A percentile compares a stretch with the other conserved stretches of the same genome.
These are phyloP conservation scores for Oostethus manadensis DNA, from an alignment of 2,113 vertebrate species.

Conservation along the genomic window DNA sequence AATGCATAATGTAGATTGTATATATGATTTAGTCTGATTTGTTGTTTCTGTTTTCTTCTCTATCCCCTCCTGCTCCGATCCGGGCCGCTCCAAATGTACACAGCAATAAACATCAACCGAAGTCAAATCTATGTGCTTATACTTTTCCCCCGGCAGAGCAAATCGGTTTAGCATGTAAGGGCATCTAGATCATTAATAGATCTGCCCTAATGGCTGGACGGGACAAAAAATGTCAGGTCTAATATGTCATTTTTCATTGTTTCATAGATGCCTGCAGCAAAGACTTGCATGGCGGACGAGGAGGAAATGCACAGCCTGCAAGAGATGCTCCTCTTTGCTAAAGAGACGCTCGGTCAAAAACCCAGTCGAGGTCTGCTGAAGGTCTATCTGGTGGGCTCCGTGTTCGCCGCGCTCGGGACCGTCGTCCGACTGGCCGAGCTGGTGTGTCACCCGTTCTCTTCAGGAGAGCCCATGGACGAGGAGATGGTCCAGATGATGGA, in stretches of 20 bases:
- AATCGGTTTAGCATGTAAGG: too few species aligned
- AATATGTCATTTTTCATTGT: background rate
- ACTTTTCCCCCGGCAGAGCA: too few species aligned
- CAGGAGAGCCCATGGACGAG: constrained; percentile 44
- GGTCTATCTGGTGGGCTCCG: constrained; percentile 81
- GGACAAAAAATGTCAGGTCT: too few species aligned
- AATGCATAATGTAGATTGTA: too few species aligned
- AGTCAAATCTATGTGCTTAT: too few species aligned
- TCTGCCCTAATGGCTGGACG: too few species aligned
- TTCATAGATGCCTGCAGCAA: background rate
- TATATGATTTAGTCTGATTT: too few species aligned
- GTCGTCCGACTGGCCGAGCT: constrained; percentile 79
- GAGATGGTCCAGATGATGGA: constrained; percentile 38
- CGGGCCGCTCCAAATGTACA: too few species aligned
- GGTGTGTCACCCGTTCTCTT: constrained; percentile 74
- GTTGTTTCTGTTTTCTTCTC: too few species aligned
- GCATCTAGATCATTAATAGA: too few species aligned
- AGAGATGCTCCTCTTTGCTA: constrained; percentile 80
- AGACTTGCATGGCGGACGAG: background rate
- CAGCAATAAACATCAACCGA: too few species aligned
- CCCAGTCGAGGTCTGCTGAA: constrained; percentile 76
- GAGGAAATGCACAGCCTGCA: constrained; percentile 74
- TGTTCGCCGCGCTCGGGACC: constrained; percentile 76
- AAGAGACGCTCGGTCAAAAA: constrained; percentile 78
- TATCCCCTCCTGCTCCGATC: too few species aligned